Evolutionary conservation across 2,113 vertebrate species (phyloP).

Genomic region (Chitala chitala): DNA sequence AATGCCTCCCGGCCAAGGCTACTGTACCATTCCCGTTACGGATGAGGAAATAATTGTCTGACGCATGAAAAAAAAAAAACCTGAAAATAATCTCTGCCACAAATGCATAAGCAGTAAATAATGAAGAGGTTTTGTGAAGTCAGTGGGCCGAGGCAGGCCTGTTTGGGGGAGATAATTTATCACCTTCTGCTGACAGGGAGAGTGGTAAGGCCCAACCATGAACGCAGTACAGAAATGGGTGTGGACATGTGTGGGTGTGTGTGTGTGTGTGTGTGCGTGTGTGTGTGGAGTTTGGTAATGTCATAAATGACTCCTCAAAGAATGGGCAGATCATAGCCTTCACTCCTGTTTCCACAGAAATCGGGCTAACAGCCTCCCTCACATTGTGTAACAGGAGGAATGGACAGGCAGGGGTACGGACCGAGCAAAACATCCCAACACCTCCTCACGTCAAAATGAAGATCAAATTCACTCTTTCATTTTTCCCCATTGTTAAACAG

Average conservation of each 20-base stretch:
- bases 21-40: background rate
- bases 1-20: background rate
- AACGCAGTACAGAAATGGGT: too few species aligned
- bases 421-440: too few species aligned
- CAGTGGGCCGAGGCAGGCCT: slow-evolving; percentile 15
- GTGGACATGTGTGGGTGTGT: too few species aligned
- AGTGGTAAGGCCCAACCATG: background rate
- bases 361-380: background rate
- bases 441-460: too few species aligned
- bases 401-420: too few species aligned
- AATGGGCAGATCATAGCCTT: too few species aligned
- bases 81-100: slow-evolving; percentile 24
- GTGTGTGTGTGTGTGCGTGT: too few species aligned
- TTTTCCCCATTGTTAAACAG: background rate
- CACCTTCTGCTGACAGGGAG: slow-evolving; percentile 19
- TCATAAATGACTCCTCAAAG: too few species aligned
- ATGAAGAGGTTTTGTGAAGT: slow-evolving; percentile 30
- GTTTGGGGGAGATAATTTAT: slow-evolving; percentile 33
- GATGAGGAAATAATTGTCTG: background rate
- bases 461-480: too few species aligned
- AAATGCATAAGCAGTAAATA: slow-evolving; percentile 15
- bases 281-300: too few species aligned
- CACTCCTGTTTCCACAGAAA: too few species aligned
- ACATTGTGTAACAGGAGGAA: background rate
- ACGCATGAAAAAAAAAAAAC: background rate